Evolutionary conservation across 2,888 invertebrate genomes (phyloP).

Genomic region (Choreutis nemorana): DNA sequence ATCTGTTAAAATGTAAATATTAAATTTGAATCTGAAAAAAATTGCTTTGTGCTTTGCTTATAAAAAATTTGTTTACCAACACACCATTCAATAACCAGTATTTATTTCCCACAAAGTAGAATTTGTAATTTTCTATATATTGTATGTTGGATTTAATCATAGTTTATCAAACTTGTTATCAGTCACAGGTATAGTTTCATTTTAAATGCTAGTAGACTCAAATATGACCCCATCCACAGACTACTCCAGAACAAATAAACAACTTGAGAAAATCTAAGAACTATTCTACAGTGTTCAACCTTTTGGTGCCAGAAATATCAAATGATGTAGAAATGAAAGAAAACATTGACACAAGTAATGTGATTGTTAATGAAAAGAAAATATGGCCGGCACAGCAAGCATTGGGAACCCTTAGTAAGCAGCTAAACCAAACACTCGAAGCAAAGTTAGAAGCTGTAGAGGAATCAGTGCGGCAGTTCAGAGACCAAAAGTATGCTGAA

Average conservation of each 20-base stretch:
- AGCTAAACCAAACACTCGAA: conserved; percentile 73
- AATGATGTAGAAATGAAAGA: conserved; percentile 61
- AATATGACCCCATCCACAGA: too few species aligned
- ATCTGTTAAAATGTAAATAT: too few species aligned
- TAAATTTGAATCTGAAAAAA: too few species aligned
- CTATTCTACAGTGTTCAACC: conserved; percentile 76
- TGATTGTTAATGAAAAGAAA: conserved; percentile 31
- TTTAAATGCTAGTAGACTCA: too few species aligned
- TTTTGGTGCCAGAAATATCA: conserved; percentile 68
- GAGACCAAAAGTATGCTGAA: conserved; percentile 77
- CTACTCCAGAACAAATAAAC: conserved; percentile 65
- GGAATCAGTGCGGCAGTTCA: conserved; percentile 77
- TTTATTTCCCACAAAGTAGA: too few species aligned
- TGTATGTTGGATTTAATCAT: too few species aligned
- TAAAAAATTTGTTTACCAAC: too few species aligned
- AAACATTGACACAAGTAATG: conserved; percentile 49
- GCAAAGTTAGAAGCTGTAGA: conserved; percentile 75
- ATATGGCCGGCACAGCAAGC: conserved; percentile 60
- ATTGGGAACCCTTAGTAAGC: conserved; percentile 69
- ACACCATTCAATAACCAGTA: too few species aligned
- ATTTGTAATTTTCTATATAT: too few species aligned
- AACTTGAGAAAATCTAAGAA: conserved; percentile 68
- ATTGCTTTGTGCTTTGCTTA: too few species aligned
- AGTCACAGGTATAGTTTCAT: too few species aligned
- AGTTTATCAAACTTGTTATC: too few species aligned